Percentiles rank a stretch among this genome's conserved stretches.
Evolutionary conservation across 2,113 vertebrate genomes (phyloP).

Genomic region (Oplegnathus fasciatus): DNA sequence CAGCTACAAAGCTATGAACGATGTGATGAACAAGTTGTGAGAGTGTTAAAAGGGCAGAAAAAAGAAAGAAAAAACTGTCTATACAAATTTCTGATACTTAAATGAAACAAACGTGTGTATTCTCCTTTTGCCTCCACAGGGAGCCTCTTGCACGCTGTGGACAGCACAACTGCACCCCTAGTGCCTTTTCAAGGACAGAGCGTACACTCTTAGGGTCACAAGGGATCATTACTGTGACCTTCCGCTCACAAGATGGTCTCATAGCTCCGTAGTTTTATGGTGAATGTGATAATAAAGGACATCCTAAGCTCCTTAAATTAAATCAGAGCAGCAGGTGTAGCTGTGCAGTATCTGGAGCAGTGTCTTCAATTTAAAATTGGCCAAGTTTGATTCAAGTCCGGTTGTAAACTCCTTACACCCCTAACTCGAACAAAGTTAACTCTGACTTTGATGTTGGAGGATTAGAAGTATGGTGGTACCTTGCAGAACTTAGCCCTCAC

Average conservation of each 20-base stretch:
- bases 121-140: neutral
- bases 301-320: neutral
- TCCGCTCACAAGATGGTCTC: neutral
- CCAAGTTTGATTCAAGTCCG: neutral
- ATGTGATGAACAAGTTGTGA: constrained; percentile 2
- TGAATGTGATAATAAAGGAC: constrained; percentile 3
- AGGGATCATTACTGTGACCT: constrained; percentile 27
- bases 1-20: neutral
- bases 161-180: constrained; percentile 42
- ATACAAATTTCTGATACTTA: neutral
- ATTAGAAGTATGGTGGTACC: neutral
- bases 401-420: neutral
- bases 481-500: no score
- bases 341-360: neutral
- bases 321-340: neutral
- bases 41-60: neutral
- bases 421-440: neutral
- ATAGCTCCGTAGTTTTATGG: neutral
- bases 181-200: constrained; percentile 29
- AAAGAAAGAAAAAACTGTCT: no score
- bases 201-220: neutral
- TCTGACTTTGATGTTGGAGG: neutral
- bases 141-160: neutral
- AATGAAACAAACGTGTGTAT: neutral
- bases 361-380: constrained; percentile 1